Evolutionary conservation across 1,140 invertebrate genomes (phyloP).

Genomic region (Drosophila pandora): DNA sequence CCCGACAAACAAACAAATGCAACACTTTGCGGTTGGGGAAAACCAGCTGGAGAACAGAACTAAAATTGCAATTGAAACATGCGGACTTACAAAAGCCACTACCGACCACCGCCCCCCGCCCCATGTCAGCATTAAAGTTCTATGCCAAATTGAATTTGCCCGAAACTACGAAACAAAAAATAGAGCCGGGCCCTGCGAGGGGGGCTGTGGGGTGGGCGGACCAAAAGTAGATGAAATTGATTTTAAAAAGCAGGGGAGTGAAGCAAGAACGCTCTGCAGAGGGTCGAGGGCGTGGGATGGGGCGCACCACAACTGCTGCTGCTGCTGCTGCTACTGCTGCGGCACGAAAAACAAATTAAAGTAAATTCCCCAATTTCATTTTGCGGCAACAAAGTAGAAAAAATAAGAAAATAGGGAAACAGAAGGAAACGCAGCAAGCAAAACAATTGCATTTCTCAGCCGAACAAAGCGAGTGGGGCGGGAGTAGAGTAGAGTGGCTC

Average conservation of each 20-base stretch:
- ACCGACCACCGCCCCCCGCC: neutral
- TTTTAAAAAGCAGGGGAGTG: conserved; percentile 66
- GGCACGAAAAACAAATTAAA: conserved; percentile 81
- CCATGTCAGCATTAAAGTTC: conserved; percentile 40
- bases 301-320: conserved; percentile 42
- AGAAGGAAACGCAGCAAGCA: conserved; percentile 62
- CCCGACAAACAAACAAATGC: conserved; percentile 56
- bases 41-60: conserved; percentile 35
- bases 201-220: neutral
- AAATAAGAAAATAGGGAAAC: conserved; percentile 44
- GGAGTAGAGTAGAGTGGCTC: conserved; percentile 13
- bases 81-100: conserved; percentile 38
- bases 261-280: neutral
- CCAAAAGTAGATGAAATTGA: conserved; percentile 80
- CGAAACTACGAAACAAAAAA: conserved; percentile 72
- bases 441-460: conserved; percentile 74
- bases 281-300: neutral
- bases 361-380: conserved; percentile 81
- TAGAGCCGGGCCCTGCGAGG: neutral
- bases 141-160: conserved; percentile 77
- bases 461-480: conserved; percentile 11
- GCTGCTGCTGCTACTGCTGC: conserved; percentile 50
- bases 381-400: conserved; percentile 69
- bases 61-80: conserved; percentile 70
- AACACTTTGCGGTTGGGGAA: conserved; percentile 61